Evolutionary conservation across 2,797 vertebrate species (phyloP), one percentile per base, ranked within the genome.

Genomic region (Tapera naevia): DNA sequence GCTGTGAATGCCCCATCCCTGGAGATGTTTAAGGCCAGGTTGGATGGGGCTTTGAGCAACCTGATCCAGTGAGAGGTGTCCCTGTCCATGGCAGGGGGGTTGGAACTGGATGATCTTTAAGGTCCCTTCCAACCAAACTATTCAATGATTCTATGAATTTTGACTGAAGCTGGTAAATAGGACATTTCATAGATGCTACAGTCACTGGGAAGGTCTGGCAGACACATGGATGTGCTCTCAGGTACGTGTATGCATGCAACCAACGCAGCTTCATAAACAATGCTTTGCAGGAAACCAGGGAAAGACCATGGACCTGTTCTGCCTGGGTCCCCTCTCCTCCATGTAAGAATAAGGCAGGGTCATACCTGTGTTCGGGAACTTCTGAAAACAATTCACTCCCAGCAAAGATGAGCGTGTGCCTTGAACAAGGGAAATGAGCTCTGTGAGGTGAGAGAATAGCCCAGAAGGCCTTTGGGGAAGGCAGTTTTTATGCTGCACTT

Each of bases 161-260:
- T 79, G 33, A 25, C 56, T 21, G 43, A 51, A 58, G 62, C 9
- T 58, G 32, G 33, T 19, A 79, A 58, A 69, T 5, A 5, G 2
- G 18, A 51, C 39, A 17, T 70, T 64, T 74, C 28, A 22, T 0
- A 32, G 46, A 10, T 17, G 28, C 50, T 70, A 43, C 33, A 78
- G 46, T 12, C 65, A 28, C n/a, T 21, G 73, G 45, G 46, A 80
- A 88, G 64, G 37, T 25, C 83, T 50, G 69, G 45, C 33, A 75
- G 53, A 37, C 2, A 15, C 0, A 0, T 13, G 9, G 11, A 4
- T 27, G 46, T 22, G 8, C 33, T 39, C 45, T 51, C 16, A 58
- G 58, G 22, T 16, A 37, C 28, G 2, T 5, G 4, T 17, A 51
- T 5, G 17, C 61, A 57, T 5, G 13, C 12, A 50, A 53, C 16